These are phyloP conservation scores for Phengaris alcon DNA, from an alignment of 2,888 invertebrate genomes.

Conservation along the genomic window DNA sequence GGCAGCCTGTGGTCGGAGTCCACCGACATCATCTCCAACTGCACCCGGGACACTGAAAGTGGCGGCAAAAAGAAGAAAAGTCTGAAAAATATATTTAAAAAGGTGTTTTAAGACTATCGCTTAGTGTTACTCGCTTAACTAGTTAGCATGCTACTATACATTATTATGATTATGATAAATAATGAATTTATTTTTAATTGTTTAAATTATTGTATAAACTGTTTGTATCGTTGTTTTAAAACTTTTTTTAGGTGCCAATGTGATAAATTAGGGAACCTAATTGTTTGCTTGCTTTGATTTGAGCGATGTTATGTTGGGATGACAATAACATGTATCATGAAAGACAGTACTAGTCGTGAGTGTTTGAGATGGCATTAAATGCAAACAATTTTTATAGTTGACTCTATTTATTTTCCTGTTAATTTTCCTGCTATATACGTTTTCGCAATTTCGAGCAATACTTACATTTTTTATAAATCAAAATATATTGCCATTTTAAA, in stretches of 20 bases:
- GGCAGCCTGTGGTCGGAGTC: conserved; percentile 73
- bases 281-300: conserved; percentile 55
- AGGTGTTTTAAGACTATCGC: conserved; percentile 82
- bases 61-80: conserved; percentile 80
- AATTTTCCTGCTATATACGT: not conserved
- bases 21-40: conserved; percentile 62
- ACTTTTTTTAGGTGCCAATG: conserved; percentile 73
- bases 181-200: conserved; percentile 51
- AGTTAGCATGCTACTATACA: conserved; percentile 57
- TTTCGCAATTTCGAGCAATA: no score
- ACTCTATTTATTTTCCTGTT: conserved; percentile 46
- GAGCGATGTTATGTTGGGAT: conserved; percentile 51
- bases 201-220: conserved; percentile 50
- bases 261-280: conserved; percentile 76
- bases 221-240: conserved; percentile 58
- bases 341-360: conserved; percentile 54
- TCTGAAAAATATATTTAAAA: conserved; percentile 87
- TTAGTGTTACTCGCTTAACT: conserved; percentile 41
- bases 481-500: no score
- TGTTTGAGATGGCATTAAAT: conserved; percentile 71
- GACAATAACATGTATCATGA: conserved; percentile 46
- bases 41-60: conserved; percentile 52
- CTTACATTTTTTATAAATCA: no score
- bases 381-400: conserved; percentile 58
- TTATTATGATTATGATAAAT: conserved; percentile 60